These are phyloP conservation scores for Peromyscus eremicus DNA, from an alignment of 2,797 vertebrate species.

Conservation along the genomic window DNA sequence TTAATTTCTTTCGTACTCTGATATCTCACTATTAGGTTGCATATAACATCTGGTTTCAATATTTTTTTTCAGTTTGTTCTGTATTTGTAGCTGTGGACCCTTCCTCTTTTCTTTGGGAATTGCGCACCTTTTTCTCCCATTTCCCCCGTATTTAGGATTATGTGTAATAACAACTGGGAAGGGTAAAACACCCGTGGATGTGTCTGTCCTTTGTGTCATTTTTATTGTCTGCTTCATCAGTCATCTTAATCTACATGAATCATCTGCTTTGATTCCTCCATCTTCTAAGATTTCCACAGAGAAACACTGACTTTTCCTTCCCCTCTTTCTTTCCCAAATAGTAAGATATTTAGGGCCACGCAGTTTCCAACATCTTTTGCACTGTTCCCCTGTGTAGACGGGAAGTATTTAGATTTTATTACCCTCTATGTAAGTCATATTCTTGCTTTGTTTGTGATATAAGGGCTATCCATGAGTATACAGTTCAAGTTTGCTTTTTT, in stretches of 20 bases:
- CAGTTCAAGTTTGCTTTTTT: background rate
- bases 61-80: background rate
- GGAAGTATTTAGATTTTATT: constrained; percentile 2
- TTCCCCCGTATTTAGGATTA: background rate
- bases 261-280: background rate
- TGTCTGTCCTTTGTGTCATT: constrained; percentile 30
- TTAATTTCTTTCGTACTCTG: constrained; percentile 2
- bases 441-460: background rate
- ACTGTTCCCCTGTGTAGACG: background rate
- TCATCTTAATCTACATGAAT: constrained; percentile 50
- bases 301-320: background rate
- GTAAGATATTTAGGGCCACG: background rate
- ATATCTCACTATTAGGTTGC: background rate
- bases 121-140: background rate
- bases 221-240: constrained; percentile 23
- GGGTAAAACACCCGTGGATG: background rate
- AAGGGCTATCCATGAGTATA: background rate
- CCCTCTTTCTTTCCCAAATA: background rate
- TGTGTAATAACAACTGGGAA: background rate
- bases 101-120: background rate
- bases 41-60: background rate
- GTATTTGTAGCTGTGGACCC: background rate
- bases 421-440: background rate
- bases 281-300: background rate
- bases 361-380: background rate